phyloP scores from a whole-genome alignment of 2,113 vertebrate genomes.

The Kryptolebias marmoratus region DNA sequence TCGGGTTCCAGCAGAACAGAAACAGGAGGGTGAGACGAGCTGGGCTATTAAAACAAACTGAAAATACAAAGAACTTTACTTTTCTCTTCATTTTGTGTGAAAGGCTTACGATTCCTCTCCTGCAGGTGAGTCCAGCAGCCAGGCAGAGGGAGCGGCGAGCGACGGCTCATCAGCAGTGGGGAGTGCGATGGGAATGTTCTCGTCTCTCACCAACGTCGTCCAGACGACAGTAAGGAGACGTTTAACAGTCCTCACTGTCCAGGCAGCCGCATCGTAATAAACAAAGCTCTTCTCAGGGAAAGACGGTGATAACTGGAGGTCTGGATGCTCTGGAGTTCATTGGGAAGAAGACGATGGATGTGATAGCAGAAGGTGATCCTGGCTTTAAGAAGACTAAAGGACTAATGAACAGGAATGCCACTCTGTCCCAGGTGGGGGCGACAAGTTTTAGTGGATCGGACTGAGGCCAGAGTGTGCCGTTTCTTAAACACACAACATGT shows the following conservation, averaged over 20 bases:
- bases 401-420: conserved; percentile 88
- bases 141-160: conserved; percentile 38
- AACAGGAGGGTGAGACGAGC: conserved; percentile 70
- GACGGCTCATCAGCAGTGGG: conserved; percentile 74
- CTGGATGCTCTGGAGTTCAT: conserved; percentile 98
- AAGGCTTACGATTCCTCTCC: not conserved
- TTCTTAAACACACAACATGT: not conserved
- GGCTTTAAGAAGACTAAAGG: conserved; percentile 97
- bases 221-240: conserved; percentile 90
- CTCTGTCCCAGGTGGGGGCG: conserved; percentile 89
- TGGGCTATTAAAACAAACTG: not conserved
- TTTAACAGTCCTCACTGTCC: not conserved
- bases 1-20: conserved; percentile 71
- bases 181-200: conserved; percentile 89
- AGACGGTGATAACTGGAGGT: conserved; percentile 90
- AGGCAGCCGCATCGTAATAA: not conserved
- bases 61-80: not conserved
- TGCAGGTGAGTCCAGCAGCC: conserved; percentile 65
- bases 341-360: conserved; percentile 99
- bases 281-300: conserved; percentile 81
- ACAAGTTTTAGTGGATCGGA: not conserved
- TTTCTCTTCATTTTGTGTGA: not conserved
- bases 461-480: not conserved
- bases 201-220: conserved; percentile 90
- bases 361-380: conserved; percentile 96